Evolutionary conservation across 2,797 vertebrate species (phyloP), one percentile per base, ranked within the genome.

Genomic region (Helostoma temminkii): DNA sequence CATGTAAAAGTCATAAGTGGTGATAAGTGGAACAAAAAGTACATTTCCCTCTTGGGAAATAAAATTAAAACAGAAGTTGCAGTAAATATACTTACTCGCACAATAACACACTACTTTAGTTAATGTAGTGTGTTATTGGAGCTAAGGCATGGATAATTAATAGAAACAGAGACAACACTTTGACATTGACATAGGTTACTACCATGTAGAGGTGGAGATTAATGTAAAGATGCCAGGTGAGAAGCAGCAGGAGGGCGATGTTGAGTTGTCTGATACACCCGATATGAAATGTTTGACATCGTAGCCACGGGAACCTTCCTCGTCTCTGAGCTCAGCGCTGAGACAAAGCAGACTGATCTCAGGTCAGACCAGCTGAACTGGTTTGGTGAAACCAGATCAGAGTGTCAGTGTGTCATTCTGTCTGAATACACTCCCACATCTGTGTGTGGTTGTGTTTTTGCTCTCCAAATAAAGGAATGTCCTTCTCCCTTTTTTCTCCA

Each of bases 401-500:
- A 10, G 45, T 12, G 61, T 71, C 46, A 19, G 71, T 59, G 70
- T 75, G 71, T 63, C 61, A 61, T 18, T 39, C 14, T 42, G 18
- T 47, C 58, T 48, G 21, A 53, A 78, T 68, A 65, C 73, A 69
- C 15, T 50, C 42, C 18, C 5, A 8, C 24, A 39, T 64, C 63
- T 57, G 41, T 42, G 24, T 41, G 46, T 43, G 45, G 21, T 30
- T 45, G 42, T 47, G 63, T 59, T 64, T 55, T 52, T 28, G 22
- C 36, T 63, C 47, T 70, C 32, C 37, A 72, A 65, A 72, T 76
- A 55, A 82, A 70, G 70, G 53, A 74, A 41, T 49, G 70, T 84
- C 84, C 82, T 80, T 73, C 58, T 80, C 46, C 74, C 83, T 83
- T 79, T 64, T 76, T 81, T 71, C 79, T 64, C 46, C 70, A 82